Conservation (phyloP, 2,113 vertebrate genomes). For the Crocuta crocuta region DNA sequence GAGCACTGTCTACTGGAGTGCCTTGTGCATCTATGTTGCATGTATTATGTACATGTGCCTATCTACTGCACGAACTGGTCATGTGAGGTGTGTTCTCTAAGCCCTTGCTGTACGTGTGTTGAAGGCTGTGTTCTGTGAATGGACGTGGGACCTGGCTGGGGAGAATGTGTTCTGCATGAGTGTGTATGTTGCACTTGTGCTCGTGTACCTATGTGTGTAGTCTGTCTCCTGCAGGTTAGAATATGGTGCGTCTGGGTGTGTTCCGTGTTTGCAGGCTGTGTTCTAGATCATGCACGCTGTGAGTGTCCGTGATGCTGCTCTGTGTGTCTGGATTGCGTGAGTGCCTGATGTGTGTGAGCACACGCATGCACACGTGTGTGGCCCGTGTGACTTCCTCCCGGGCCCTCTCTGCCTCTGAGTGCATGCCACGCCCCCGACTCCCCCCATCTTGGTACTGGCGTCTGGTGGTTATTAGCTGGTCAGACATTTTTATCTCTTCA, state of each 20-base stretch:
- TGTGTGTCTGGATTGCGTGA: background rate
- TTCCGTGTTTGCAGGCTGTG: background rate
- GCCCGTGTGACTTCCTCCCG: background rate
- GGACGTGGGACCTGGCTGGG: rapidly evolving
- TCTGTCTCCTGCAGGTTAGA: background rate
- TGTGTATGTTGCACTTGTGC: background rate
- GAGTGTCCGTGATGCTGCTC: background rate
- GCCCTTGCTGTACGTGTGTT: rapidly evolving
- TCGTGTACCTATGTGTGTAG: background rate
- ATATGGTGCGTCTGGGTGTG: rapidly evolving
- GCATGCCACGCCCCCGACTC: background rate
- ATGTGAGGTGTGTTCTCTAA: background rate
- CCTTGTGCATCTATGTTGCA: rapidly evolving
- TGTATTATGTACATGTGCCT: background rate
- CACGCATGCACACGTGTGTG: no score
- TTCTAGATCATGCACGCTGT: rapidly evolving
- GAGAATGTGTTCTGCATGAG: background rate
- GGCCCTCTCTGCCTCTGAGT: constrained; percentile 48
- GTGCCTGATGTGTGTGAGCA: background rate
- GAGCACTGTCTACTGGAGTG: background rate
- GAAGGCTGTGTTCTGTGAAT: background rate
- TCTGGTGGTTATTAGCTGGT: constrained; percentile 81
- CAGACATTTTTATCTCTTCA: constrained; percentile 84
- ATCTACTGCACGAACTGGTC: background rate
- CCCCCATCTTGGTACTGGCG: background rate